phyloP scores from a whole-genome alignment of 2,888 invertebrate species.

The Sepiola atlantica region DNA sequence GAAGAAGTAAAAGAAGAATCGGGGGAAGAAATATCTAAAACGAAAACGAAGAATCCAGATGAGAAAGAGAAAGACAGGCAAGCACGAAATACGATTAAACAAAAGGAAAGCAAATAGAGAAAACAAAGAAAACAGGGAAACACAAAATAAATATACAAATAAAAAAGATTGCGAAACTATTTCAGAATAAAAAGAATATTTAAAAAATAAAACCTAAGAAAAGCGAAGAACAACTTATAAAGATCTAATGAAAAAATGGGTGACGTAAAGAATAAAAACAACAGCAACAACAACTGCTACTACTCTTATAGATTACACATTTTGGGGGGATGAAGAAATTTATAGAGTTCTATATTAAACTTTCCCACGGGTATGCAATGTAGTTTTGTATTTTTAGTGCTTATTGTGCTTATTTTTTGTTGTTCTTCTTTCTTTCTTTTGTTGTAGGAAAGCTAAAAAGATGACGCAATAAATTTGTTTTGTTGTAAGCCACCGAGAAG shows the following conservation, averaged over 20 bases:
- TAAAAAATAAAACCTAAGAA: not conserved
- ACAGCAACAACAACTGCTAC: too few species aligned
- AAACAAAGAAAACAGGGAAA: too few species aligned
- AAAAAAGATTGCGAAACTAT: too few species aligned
- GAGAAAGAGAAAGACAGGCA: too few species aligned
- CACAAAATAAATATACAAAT: too few species aligned
- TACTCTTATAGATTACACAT: constrained; percentile 32
- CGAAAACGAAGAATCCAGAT: too few species aligned
- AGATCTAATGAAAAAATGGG: not conserved
- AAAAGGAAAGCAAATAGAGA: too few species aligned
- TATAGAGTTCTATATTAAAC: constrained; percentile 32
- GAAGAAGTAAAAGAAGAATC: too few species aligned
- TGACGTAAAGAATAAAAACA: not conserved
- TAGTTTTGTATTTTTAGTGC: not conserved
- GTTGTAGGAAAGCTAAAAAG: not conserved
- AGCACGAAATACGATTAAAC: too few species aligned
- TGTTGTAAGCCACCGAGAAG: constrained; percentile 32
- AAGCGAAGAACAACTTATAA: not conserved
- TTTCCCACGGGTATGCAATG: constrained; percentile 12
- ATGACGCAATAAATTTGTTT: constrained; percentile 4
- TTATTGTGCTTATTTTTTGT: not conserved
- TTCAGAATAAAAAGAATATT: too few species aligned
- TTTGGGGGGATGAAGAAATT: not conserved
- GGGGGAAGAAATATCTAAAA: too few species aligned
- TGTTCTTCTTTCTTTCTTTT: not conserved